Evolutionary conservation across 1,140 invertebrate genomes (phyloP).

Genomic region (Vanessa atalanta): DNA sequence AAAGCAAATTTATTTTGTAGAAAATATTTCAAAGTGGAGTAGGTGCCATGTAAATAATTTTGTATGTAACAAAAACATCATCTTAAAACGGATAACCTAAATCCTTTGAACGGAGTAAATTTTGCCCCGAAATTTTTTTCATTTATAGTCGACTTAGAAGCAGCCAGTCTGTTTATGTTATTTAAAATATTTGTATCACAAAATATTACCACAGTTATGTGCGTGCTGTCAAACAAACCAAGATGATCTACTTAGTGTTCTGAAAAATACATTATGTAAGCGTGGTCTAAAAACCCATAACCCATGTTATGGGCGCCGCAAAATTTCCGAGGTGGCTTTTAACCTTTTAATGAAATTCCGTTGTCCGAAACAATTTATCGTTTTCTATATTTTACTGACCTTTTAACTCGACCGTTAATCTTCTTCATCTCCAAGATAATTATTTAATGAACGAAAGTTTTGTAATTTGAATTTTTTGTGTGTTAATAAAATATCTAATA

Average conservation of each 20-base stretch:
- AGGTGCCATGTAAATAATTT: too few relatives aligned
- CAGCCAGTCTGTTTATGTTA: too few relatives aligned
- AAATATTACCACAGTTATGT: background rate
- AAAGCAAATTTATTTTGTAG: too few relatives aligned
- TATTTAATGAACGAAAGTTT: constrained; percentile 27
- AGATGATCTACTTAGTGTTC: background rate
- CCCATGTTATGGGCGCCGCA: constrained; percentile 12
- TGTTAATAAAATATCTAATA: too few relatives aligned
- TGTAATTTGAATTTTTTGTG: constrained; percentile 22
- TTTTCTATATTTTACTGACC: constrained; percentile 19
- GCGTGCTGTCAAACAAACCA: background rate
- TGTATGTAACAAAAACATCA: too few relatives aligned
- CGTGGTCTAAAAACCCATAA: constrained; percentile 1
- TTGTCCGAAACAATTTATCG: constrained; percentile 19
- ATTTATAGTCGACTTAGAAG: too few relatives aligned
- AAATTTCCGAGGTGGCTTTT: constrained; percentile 11
- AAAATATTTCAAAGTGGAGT: too few relatives aligned
- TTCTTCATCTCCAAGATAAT: constrained; percentile 20
- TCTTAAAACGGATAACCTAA: too few relatives aligned
- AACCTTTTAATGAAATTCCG: constrained; percentile 32
- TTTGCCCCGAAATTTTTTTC: too few relatives aligned
- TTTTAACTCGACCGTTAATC: constrained; percentile 12
- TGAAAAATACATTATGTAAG: background rate
- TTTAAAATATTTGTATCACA: background rate
- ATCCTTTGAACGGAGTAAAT: too few relatives aligned